Evolutionary conservation across 2,888 invertebrate genomes (phyloP).

Genomic region (Busseola fusca): DNA sequence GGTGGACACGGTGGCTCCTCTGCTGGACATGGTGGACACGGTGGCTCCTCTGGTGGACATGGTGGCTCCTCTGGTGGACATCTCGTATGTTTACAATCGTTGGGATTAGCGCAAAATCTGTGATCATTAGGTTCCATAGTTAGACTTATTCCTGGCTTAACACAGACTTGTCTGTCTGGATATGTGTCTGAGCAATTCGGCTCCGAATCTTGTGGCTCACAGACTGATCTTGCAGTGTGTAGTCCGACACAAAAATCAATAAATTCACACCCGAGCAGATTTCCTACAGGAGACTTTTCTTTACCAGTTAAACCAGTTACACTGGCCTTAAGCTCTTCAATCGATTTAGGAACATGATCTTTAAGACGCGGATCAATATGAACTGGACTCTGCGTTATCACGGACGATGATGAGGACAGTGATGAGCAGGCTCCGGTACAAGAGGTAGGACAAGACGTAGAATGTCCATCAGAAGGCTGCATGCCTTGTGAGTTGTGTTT

Average conservation of each 20-base stretch:
- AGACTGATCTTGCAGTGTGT: not conserved
- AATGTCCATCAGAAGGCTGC: not conserved
- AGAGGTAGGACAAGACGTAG: not conserved
- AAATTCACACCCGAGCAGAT: conserved; percentile 8
- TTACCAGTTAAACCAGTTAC: conserved; percentile 14
- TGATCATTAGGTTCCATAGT: conserved; percentile 41
- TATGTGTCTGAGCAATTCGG: too few relatives aligned
- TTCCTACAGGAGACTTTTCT: not conserved
- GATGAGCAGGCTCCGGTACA: not conserved
- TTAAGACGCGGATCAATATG: conserved; percentile 21
- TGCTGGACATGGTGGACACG: not conserved
- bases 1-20: not conserved
- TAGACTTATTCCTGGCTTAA: conserved; percentile 31
- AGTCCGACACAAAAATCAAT: conserved; percentile 9
- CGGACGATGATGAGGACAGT: too few relatives aligned
- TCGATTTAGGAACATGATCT: conserved; percentile 19
- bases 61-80: not conserved
- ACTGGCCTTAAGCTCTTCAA: conserved; percentile 38
- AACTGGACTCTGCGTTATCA: not conserved
- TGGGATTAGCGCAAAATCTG: conserved; percentile 32
- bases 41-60: too few relatives aligned
- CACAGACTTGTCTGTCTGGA: not conserved
- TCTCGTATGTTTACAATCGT: conserved; percentile 38
- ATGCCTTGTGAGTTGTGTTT: conserved; percentile 1
- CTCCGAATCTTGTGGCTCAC: not conserved